These are phyloP conservation scores for Acestrorhynchus altus DNA, from an alignment of 2,797 vertebrate genomes.

Conservation along the genomic window DNA sequence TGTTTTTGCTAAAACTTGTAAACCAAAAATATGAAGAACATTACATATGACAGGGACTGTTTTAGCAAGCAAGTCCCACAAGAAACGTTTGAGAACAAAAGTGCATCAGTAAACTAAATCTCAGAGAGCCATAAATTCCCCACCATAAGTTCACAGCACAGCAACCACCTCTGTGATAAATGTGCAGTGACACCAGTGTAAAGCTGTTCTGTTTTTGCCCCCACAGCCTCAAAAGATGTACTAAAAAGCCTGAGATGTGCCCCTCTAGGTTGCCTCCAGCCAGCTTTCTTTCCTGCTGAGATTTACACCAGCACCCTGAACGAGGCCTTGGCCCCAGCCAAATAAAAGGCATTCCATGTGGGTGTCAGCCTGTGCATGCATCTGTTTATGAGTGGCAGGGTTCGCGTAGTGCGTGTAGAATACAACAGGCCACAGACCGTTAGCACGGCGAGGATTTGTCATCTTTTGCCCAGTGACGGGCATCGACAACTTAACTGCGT, in stretches of 20 bases:
- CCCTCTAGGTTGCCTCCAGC: constrained; percentile 19
- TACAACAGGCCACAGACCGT: constrained; percentile 45
- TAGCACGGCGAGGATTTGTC: constrained; percentile 39
- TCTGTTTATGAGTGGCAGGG: constrained; percentile 45
- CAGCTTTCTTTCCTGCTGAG: constrained; percentile 30
- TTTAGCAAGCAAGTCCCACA: background rate
- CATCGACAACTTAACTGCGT: constrained; percentile 51
- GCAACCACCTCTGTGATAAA: constrained; percentile 16
- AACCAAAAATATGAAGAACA: too few species aligned
- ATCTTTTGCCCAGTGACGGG: constrained; percentile 38
- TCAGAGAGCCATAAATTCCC: background rate
- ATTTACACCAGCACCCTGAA: constrained; percentile 37
- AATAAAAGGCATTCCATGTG: constrained; percentile 41
- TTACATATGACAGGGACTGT: too few species aligned
- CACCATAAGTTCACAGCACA: background rate
- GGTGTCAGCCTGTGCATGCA: constrained; percentile 41
- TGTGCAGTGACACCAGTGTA: constrained; percentile 16
- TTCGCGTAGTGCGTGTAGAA: constrained; percentile 52
- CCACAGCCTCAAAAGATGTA: constrained; percentile 20
- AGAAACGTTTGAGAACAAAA: background rate
- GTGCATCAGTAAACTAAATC: background rate
- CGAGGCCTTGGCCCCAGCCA: constrained; percentile 21
- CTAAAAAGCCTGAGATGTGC: background rate
- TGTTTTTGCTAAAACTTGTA: too few species aligned
- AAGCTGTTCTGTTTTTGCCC: constrained; percentile 33